Percentiles rank a stretch among this genome's conserved stretches.
Conservation (phyloP, 2,113 vertebrate genomes). For the Ictalurus punctatus region DNA sequence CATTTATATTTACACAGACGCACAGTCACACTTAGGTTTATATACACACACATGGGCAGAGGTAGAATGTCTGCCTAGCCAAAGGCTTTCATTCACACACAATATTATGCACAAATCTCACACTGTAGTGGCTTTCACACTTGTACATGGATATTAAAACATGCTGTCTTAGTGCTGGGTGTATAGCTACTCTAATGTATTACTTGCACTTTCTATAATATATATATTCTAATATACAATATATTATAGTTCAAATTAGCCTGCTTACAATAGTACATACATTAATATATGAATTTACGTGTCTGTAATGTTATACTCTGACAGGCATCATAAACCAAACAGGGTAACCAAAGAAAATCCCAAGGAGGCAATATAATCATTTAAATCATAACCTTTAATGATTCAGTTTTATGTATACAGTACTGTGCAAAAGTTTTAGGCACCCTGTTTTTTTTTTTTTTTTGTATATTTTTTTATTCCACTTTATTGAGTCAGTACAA, state of each 20-base stretch:
- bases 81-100: slow-evolving; percentile 40
- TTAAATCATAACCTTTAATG: neutral
- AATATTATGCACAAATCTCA: slow-evolving; percentile 30
- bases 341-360: neutral
- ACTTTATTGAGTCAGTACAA: too few relatives aligned
- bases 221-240: neutral
- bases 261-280: neutral
- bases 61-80: slow-evolving; percentile 25
- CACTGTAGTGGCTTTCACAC: slow-evolving; percentile 10
- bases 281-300: neutral
- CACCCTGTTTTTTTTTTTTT: too few relatives aligned
- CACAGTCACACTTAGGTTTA: slow-evolving; percentile 45
- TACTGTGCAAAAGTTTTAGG: too few relatives aligned
- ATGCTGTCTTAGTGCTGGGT: neutral
- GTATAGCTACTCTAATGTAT: neutral
- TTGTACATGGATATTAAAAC: neutral
- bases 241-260: neutral
- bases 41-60: slow-evolving; percentile 42
- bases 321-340: neutral
- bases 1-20: slow-evolving; percentile 50
- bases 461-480: neutral
- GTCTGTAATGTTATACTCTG: neutral
- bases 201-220: neutral
- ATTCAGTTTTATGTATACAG: neutral
- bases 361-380: neutral